Evolutionary conservation across 1,140 invertebrate genomes (phyloP), one percentile per base, ranked within the genome.

Genomic region (Reticulitermes speratus): DNA sequence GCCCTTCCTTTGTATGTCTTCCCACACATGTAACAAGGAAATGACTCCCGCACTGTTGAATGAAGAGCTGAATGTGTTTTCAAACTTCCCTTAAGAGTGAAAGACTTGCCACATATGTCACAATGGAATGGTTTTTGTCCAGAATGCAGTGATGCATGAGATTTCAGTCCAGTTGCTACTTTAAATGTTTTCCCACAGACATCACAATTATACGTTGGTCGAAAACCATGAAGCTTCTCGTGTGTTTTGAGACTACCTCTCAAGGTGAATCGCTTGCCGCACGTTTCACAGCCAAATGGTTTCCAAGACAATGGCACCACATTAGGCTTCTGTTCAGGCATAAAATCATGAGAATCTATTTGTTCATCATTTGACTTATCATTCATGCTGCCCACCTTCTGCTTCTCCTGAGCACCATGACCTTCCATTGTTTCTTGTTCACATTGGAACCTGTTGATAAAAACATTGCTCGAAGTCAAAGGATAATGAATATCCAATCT

Each of bases 381-480:
- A 25, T 19, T 75, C 65, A 75, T 75, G 65, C 9, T 75, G 25
- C n/a, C 14, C 25, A 75, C n/a, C 65, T 75, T 11, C 65, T 75
- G 65, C 65, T 75, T 75, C 65, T 75, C 25, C 65, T 75, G 65
- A 75, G 65, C 14, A 75, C n/a, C 8, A 11, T 75, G 25, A 6
- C 7, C 65, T 75, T 75, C 65, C 65, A 75, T 75, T 75, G 65
- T 75, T 75, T 75, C 65, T 75, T 75, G n/a, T 75, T 75, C n/a
- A 75, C 6, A n/a, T 30, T 30, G 25, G 65, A n/a, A 75, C 65
- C 65, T 75, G 65, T 75, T 14, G 65, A 75, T 25, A 75, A 25
- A 75, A 75, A 75, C 65, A 75, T 75, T 75, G 65, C 25, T 25
- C n/a, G 52, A 12, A 30, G 65, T 75, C 65, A 75, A 30, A 30